Evolutionary conservation across 2,113 vertebrate genomes (phyloP).

Genomic region (Phodopus roborovskii): DNA sequence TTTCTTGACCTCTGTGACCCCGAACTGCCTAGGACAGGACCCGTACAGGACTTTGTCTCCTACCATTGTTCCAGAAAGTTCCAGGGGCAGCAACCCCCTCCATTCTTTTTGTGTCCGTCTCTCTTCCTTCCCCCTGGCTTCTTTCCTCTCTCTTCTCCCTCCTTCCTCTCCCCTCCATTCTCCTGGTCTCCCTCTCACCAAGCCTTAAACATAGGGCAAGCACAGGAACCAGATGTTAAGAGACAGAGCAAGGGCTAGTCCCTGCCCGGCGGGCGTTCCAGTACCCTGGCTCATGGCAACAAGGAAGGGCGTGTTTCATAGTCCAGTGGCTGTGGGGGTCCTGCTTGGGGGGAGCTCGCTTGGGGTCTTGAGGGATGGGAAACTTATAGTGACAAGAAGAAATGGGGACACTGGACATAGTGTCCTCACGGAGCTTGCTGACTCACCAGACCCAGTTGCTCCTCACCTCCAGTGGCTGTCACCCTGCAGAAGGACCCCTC

Average conservation of each 20-base stretch:
- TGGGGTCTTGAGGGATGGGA: not conserved
- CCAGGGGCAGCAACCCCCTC: too few relatives aligned
- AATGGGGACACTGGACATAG: too few relatives aligned
- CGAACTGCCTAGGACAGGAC: not conserved
- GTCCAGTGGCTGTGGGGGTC: not conserved
- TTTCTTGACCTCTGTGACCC: not conserved
- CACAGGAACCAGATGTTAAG: not conserved
- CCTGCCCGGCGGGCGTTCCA: not conserved
- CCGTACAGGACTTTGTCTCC: not conserved
- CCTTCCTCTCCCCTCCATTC: not conserved
- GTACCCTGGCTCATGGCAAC: not conserved
- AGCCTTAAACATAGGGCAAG: not conserved
- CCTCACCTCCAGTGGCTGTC: fast-evolving
- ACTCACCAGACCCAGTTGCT: not conserved
- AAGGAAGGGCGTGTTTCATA: not conserved
- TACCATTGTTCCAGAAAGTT: not conserved
- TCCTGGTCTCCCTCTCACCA: not conserved
- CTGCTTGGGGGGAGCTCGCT: not conserved
- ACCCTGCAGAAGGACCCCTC: too few relatives aligned
- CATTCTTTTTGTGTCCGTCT: not conserved
- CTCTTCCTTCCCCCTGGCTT: fast-evolving
- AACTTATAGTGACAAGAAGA: not conserved
- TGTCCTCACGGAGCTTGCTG: not conserved
- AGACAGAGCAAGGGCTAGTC: not conserved
- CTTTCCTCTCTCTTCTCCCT: not conserved